These are phyloP conservation scores for Phaenicophaeus curvirostris DNA, from an alignment of 2,797 vertebrate species.

Conservation along the genomic window DNA sequence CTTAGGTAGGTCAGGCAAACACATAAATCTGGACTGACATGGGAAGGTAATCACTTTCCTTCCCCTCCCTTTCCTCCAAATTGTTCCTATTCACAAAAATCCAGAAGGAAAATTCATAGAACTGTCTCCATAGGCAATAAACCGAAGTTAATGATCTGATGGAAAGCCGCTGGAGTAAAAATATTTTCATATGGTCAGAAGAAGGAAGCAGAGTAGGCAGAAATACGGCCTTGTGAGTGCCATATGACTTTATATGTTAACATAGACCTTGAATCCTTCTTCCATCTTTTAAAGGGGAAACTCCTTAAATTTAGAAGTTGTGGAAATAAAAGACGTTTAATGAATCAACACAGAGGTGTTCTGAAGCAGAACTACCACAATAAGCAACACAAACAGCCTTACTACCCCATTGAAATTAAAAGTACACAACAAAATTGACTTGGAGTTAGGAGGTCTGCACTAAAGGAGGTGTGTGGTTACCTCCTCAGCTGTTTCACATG, in stretches of 20 bases:
- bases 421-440: background rate
- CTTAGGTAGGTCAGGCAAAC: background rate
- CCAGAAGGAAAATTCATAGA: conserved; percentile 20
- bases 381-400: conserved; percentile 30
- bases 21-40: background rate
- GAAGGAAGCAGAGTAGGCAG: background rate
- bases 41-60: background rate
- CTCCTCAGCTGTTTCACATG: background rate
- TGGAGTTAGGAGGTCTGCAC: background rate
- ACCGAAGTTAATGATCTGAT: conserved; percentile 44
- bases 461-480: background rate
- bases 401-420: background rate
- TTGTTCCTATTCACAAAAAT: conserved; percentile 28
- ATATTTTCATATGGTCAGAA: conserved; percentile 35
- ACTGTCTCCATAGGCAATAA: conserved; percentile 33
- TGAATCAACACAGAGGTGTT: conserved; percentile 13
- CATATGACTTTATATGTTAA: background rate
- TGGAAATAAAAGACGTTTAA: conserved; percentile 1
- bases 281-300: background rate
- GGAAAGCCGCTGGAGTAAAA: conserved; percentile 52
- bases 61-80: background rate
- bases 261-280: background rate
- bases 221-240: background rate
- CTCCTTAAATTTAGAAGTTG: background rate
- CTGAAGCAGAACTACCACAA: conserved; percentile 37